Evolutionary conservation across 2,113 vertebrate genomes (phyloP).

Genomic region (Myiozetetes cayanensis): DNA sequence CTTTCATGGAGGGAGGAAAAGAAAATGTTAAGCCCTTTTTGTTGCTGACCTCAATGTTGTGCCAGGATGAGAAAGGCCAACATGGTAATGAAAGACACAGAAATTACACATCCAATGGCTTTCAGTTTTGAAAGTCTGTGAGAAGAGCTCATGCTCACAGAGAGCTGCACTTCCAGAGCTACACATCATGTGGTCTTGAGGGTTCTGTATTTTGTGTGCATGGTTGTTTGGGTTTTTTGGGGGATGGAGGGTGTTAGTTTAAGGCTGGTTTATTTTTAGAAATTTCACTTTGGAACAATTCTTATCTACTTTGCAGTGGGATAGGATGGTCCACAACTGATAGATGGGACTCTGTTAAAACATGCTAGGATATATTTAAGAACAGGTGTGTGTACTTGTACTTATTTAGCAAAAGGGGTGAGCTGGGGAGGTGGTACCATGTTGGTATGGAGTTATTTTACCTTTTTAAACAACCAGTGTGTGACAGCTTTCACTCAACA

Average conservation of each 20-base stretch:
- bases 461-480: neutral
- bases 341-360: neutral
- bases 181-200: neutral
- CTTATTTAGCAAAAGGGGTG: neutral
- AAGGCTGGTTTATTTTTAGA: neutral
- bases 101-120: neutral
- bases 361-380: neutral
- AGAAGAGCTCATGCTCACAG: neutral
- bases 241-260: neutral
- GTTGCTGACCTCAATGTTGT: neutral
- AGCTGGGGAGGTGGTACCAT: neutral
- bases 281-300: neutral
- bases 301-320: neutral
- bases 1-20: fast-evolving
- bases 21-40: neutral
- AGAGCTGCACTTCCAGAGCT: neutral
- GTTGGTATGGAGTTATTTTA: neutral
- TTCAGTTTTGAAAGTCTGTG: neutral
- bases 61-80: neutral
- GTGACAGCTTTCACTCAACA: neutral
- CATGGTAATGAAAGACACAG: neutral
- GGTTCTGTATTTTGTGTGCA: neutral
- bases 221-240: fast-evolving
- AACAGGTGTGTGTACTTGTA: neutral
- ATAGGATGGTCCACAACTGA: neutral